A percentile compares a stretch with the other conserved stretches of the same genome.
phyloP scores from a whole-genome alignment of 2,888 invertebrate species.

The Acleris laterana region DNA sequence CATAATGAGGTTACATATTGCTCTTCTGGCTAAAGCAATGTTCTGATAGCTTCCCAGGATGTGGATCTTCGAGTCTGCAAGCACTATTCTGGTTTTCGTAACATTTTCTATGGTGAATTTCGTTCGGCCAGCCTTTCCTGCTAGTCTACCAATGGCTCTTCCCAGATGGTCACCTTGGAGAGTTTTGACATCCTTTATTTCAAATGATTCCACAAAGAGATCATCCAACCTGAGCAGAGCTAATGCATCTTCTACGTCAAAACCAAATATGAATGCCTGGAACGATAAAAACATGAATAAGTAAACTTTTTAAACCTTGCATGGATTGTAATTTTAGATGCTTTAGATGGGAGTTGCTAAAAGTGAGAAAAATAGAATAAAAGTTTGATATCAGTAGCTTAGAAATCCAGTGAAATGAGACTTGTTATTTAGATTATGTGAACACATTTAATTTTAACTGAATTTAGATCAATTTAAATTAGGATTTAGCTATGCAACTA shows the following conservation, averaged over 20 bases:
- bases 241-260: slow-evolving; percentile 98
- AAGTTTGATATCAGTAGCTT: too few species aligned
- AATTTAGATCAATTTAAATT: too few species aligned
- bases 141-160: slow-evolving; percentile 97
- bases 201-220: slow-evolving; percentile 98
- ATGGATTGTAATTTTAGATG: not conserved
- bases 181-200: slow-evolving; percentile 98
- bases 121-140: slow-evolving; percentile 98
- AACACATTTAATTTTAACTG: too few species aligned
- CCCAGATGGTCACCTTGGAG: slow-evolving; percentile 97
- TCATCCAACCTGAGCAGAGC: slow-evolving; percentile 97
- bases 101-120: slow-evolving; percentile 99
- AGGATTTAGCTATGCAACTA: too few species aligned
- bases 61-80: slow-evolving; percentile 98
- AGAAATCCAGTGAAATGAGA: too few species aligned
- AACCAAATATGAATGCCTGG: slow-evolving; percentile 96
- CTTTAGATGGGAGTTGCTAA: too few species aligned
- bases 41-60: slow-evolving; percentile 99
- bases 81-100: slow-evolving; percentile 98
- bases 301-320: not conserved
- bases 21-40: slow-evolving; percentile 96
- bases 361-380: too few species aligned
- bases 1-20: slow-evolving; percentile 97
- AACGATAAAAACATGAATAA: slow-evolving; percentile 14
- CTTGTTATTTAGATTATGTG: too few species aligned